These are phyloP conservation scores for Papilio elwesi DNA, from an alignment of 2,888 invertebrate genomes.

Conservation along the genomic window DNA sequence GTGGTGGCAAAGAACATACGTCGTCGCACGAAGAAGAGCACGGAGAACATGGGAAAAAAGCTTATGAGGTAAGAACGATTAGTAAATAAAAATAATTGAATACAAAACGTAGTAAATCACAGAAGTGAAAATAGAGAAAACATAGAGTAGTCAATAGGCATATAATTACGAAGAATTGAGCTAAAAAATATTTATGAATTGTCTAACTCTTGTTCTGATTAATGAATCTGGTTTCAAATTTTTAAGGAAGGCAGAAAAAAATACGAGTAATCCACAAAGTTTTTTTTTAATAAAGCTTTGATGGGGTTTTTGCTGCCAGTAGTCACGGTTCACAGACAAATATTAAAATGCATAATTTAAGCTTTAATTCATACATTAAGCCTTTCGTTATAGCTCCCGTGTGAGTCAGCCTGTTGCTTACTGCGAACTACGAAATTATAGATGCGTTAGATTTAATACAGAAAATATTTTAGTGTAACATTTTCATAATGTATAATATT, in stretches of 20 bases:
- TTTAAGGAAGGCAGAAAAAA: background rate
- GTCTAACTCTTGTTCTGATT: too few species aligned
- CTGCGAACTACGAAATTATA: background rate
- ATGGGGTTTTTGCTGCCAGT: background rate
- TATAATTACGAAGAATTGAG: too few species aligned
- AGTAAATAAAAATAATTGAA: background rate
- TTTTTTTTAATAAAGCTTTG: background rate
- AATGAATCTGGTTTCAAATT: too few species aligned
- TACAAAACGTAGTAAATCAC: too few species aligned
- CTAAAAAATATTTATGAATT: too few species aligned
- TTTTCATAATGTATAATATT: too few species aligned
- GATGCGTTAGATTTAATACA: background rate
- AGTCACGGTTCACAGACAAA: conserved; percentile 9
- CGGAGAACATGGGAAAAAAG: conserved; percentile 86
- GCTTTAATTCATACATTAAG: conserved; percentile 35
- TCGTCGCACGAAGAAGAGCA: conserved; percentile 82
- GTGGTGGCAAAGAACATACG: conserved; percentile 54
- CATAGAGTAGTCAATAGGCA: background rate
- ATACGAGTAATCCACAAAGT: background rate
- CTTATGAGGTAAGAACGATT: conserved; percentile 81
- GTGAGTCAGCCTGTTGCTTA: conserved; percentile 28
- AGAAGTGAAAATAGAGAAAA: background rate
- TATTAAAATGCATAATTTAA: conserved; percentile 40
- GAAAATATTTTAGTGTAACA: background rate
- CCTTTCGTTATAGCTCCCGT: conserved; percentile 26